Evolutionary conservation across 2,113 vertebrate species (phyloP), one percentile per base, ranked within the genome.

Genomic region (Brienomyrus brachyistius): DNA sequence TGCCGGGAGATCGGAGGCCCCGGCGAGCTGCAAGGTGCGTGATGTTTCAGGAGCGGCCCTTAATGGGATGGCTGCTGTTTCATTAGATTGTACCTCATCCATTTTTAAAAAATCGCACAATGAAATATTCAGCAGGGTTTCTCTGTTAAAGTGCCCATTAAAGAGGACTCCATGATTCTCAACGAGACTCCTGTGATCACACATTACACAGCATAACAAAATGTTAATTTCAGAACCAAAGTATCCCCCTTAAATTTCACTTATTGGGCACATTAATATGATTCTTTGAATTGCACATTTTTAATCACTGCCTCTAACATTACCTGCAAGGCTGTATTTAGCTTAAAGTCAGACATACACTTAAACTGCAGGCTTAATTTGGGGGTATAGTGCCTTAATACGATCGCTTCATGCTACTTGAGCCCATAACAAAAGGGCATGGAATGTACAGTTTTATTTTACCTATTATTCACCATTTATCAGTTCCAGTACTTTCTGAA

Each of bases 51-150:
- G n/a, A 9, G 31, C 77, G 1, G 13, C 15, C 77, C 51, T 62
- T 89, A 89, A 89, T 89, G 89, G 89, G 84, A 50, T 31, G 51
- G 50, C 89, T n/a, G 77, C 89, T 52, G 80, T 89, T 89, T 85
- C 89, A 47, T 89, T 85, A 56, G 77, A 89, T 84, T 62, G 89
- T 85, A 62, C 89, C 43, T 89, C 89, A 89, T 89, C 74, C 88
- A 89, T 89, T 84, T 83, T 83, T 83, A 1, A 89, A 62, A 85
- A 89, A 89, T 59, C 52, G 17, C 89, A 89, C 89, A 89, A 56
- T 89, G 80, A 89, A 89, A 89, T 89, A 85, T 89, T 89, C 80
- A 89, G 89, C 89, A 84, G 89, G 89, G 40, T 62, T 89, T 85
- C 89, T 85, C 51, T 62, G 80, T 89, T 84, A 62, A 89, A 89